Conservation (phyloP, 2,888 invertebrate genomes). For the Trichogramma dendrolimi region DNA sequence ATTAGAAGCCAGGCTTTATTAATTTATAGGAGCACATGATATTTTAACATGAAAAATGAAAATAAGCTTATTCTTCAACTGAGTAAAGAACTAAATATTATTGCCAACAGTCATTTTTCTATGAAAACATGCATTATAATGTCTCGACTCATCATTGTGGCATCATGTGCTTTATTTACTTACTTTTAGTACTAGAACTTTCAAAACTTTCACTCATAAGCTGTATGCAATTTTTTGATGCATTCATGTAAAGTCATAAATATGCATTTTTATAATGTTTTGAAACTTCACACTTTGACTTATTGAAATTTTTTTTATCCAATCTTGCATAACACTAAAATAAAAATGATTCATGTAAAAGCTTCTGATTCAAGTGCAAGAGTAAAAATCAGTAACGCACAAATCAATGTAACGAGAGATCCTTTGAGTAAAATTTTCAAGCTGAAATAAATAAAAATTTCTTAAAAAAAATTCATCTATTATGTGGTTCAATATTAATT, state of each 20-base stretch:
- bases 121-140: constrained; percentile 12
- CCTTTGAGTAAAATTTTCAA: constrained; percentile 13
- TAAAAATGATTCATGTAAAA: background rate
- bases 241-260: constrained; percentile 23
- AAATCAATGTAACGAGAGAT: constrained; percentile 1
- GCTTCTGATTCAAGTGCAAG: background rate
- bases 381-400: background rate
- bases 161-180: constrained; percentile 15
- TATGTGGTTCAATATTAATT: constrained; percentile 28
- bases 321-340: background rate
- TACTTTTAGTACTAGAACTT: constrained; percentile 34
- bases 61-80: background rate
- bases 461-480: background rate
- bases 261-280: constrained; percentile 23
- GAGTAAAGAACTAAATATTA: background rate
- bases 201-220: constrained; percentile 38
- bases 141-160: constrained; percentile 15
- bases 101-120: background rate
- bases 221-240: constrained; percentile 32
- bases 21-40: too few species aligned
- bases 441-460: constrained; percentile 12
- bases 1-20: too few species aligned
- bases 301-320: background rate
- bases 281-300: constrained; percentile 10
- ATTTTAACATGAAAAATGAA: too few species aligned